Evolutionary conservation across 2,113 vertebrate species (phyloP).

Genomic region (Sorex araneus): DNA sequence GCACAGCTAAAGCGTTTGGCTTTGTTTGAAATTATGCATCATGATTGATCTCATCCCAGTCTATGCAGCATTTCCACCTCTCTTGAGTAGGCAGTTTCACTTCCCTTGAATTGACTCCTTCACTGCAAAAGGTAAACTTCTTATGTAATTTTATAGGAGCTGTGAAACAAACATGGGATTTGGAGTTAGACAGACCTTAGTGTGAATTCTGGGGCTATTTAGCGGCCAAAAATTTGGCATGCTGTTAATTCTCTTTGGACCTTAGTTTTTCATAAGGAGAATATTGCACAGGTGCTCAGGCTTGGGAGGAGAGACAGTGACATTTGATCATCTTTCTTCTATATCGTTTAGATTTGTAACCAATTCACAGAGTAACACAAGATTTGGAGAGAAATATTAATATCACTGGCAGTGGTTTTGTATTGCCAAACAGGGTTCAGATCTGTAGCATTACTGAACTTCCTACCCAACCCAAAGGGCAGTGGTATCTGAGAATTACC

Average conservation of each 20-base stretch:
- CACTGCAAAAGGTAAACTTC: neutral
- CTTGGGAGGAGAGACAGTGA: neutral
- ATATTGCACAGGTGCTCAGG: neutral
- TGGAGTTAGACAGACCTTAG: neutral
- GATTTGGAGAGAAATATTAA: neutral
- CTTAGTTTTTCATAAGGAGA: neutral
- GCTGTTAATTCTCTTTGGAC: neutral
- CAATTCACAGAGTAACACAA: neutral
- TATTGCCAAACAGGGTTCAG: neutral
- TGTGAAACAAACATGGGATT: neutral
- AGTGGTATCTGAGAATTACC: neutral
- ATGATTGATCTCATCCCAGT: neutral
- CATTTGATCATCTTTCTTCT: neutral
- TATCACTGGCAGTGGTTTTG: neutral
- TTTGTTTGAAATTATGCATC: neutral
- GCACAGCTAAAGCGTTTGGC: neutral
- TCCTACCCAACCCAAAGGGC: neutral
- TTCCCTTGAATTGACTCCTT: neutral
- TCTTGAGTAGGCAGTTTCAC: neutral
- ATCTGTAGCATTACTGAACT: neutral
- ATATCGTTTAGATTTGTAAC: neutral
- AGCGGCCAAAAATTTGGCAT: neutral
- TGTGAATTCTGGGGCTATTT: neutral
- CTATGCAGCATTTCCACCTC: slow-evolving; percentile 1
- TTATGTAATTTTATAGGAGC: neutral